Percentiles rank a stretch among this genome's conserved stretches.
Evolutionary conservation across 2,888 invertebrate species (phyloP).

Genomic region (Drosophila kambysellisi): DNA sequence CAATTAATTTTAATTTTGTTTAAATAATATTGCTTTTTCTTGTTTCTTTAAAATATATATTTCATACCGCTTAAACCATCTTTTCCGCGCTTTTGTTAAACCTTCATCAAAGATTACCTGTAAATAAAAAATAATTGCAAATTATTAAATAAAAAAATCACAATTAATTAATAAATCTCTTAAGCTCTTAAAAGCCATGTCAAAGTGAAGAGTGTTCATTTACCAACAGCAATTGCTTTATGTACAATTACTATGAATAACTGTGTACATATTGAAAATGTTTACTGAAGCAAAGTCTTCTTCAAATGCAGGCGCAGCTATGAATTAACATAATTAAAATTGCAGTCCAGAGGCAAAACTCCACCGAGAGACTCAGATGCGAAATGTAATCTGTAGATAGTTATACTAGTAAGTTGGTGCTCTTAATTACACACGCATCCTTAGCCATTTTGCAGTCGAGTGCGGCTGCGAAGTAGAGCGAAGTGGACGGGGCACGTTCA

Average conservation of each 20-base stretch:
- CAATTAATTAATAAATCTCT: conserved; percentile 8
- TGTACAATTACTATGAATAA: neutral
- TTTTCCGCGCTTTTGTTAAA: neutral
- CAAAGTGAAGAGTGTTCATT: neutral
- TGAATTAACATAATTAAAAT: conserved; percentile 1
- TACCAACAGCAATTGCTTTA: neutral
- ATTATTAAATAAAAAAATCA: neutral
- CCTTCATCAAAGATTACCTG: conserved; percentile 28
- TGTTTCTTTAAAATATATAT: neutral
- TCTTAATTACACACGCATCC: conserved; percentile 11
- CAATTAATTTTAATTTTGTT: neutral
- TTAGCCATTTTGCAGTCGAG: conserved; percentile 12
- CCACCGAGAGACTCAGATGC: neutral
- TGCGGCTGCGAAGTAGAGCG: neutral
- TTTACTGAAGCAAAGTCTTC: neutral
- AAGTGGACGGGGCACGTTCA: conserved; percentile 5
- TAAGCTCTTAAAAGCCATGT: neutral
- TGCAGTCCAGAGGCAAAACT: neutral
- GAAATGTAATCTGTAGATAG: neutral
- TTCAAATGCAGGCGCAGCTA: neutral
- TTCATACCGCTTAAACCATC: neutral
- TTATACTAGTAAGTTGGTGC: conserved; percentile 1
- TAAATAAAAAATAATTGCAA: conserved; percentile 1
- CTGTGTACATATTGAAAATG: conserved; percentile 1
- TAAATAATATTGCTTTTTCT: neutral